Evolutionary conservation across 2,888 invertebrate species (phyloP).

Genomic region (Stegophylla sp.): DNA sequence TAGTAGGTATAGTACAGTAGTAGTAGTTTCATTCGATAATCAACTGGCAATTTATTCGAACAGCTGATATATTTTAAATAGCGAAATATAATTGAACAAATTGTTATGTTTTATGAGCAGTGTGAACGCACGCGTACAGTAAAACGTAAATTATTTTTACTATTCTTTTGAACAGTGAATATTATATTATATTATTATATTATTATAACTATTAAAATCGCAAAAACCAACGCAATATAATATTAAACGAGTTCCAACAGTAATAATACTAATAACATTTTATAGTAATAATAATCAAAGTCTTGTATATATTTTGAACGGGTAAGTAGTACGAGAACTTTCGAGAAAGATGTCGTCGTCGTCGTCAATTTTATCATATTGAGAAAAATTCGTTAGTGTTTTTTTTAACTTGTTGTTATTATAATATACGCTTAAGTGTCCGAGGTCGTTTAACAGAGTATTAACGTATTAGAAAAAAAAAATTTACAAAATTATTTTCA

Average conservation of each 20-base stretch:
- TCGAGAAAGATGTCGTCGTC: neutral
- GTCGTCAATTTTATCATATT: neutral
- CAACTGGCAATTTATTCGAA: no score
- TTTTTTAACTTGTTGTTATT: no score
- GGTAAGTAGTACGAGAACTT: neutral
- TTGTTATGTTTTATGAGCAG: neutral
- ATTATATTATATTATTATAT: neutral
- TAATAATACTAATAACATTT: neutral
- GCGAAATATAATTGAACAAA: no score
- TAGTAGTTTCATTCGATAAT: no score
- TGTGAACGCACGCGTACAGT: neutral
- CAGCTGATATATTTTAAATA: no score
- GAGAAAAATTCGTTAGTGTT: no score
- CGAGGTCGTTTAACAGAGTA: no score
- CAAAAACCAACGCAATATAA: neutral
- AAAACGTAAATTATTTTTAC: neutral
- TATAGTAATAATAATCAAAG: neutral
- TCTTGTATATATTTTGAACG: neutral
- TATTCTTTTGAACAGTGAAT: neutral
- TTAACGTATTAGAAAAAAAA: no score
- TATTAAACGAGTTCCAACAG: neutral
- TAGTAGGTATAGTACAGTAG: no score
- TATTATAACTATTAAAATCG: conserved; percentile 22
- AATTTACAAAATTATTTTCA: no score
- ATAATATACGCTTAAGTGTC: no score